Evolutionary conservation across 2,797 vertebrate genomes (phyloP).

Genomic region (Urocyon cinereoargenteus): DNA sequence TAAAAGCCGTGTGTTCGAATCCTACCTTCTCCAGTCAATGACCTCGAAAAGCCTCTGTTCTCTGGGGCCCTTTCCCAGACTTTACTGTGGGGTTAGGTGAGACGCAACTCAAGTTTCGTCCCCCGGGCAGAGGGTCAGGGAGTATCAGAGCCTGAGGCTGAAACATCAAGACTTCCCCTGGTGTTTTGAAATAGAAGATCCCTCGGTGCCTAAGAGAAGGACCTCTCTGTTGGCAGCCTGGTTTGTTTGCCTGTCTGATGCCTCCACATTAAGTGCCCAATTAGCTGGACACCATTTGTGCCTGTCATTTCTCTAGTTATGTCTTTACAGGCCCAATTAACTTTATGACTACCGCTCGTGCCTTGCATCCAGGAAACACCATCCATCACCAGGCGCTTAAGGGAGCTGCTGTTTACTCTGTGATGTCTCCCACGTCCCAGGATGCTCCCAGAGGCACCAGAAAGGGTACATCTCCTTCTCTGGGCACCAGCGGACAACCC

Average conservation of each 20-base stretch:
- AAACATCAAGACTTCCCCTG: not conserved
- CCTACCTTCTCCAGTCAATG: not conserved
- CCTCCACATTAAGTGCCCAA: not conserved
- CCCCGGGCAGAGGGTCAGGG: not conserved
- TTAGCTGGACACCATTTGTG: not conserved
- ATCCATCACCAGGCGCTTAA: not conserved
- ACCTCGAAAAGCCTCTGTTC: not conserved
- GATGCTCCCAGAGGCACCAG: not conserved
- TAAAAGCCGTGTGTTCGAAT: not conserved
- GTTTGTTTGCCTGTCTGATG: not conserved
- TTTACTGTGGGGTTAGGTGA: fast-evolving
- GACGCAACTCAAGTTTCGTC: not conserved
- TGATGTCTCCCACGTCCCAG: not conserved
- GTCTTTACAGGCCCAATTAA: slow-evolving; percentile 39
- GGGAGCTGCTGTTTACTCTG: not conserved
- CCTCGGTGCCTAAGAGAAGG: not conserved
- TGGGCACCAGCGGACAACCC: not conserved
- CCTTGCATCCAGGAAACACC: not conserved
- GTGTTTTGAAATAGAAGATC: not conserved
- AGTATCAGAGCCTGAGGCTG: not conserved
- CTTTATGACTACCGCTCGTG: not conserved
- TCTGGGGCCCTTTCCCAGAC: not conserved
- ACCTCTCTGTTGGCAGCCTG: fast-evolving
- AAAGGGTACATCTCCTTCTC: not conserved
- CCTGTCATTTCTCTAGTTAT: not conserved